These are phyloP conservation scores for Argopecten irradians DNA, from an alignment of 1,140 invertebrate genomes.

Conservation along the genomic window DNA sequence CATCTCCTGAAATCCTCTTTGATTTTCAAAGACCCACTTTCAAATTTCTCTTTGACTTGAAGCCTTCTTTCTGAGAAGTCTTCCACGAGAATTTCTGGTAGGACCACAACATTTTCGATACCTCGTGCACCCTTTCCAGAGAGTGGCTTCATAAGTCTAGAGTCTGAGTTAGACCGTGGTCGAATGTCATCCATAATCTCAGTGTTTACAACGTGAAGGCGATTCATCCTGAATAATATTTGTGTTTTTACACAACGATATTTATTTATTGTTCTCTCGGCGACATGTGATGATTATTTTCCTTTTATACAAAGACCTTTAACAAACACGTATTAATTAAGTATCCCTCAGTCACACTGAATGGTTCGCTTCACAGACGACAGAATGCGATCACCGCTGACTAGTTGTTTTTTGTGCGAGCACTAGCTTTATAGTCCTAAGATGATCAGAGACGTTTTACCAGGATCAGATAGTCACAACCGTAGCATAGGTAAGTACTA, in stretches of 20 bases:
- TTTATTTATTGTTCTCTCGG: background rate
- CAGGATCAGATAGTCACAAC: background rate
- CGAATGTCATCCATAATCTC: background rate
- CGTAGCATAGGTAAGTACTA: background rate
- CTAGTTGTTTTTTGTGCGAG: background rate
- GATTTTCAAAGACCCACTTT: background rate
- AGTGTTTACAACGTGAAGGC: background rate
- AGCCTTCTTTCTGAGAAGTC: background rate
- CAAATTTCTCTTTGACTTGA: conserved; percentile 2
- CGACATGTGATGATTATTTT: background rate
- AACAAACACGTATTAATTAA: background rate
- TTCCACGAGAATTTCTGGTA: background rate
- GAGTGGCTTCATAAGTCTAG: background rate
- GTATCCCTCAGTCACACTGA: background rate
- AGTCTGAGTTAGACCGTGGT: background rate
- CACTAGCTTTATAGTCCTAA: background rate
- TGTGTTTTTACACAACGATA: background rate
- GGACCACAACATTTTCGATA: background rate
- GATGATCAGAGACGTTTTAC: background rate
- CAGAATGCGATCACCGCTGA: background rate
- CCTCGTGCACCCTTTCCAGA: background rate
- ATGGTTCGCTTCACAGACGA: background rate
- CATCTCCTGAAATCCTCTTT: background rate
- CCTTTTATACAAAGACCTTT: background rate
- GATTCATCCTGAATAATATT: background rate